Conservation (phyloP, 2,888 invertebrate species). For the Drosophila tanythrix region DNA sequence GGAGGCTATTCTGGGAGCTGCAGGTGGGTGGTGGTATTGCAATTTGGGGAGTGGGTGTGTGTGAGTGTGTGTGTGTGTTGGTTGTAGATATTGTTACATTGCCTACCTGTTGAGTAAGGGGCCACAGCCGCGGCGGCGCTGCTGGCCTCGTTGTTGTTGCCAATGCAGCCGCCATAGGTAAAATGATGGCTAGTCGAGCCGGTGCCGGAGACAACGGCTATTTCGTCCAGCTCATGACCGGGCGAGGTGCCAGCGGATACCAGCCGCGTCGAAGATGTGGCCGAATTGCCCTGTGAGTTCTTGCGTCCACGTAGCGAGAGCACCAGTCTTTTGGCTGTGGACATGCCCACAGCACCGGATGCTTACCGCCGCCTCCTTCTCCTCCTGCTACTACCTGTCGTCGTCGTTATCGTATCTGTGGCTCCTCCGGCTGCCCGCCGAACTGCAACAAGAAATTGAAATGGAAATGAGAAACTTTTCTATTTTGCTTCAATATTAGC, state of each 20-base stretch:
- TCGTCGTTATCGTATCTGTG: slow-evolving; percentile 21
- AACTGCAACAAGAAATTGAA: slow-evolving; percentile 77
- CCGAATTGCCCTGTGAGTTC: slow-evolving; percentile 86
- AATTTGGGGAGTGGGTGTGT: neutral
- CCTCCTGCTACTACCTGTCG: neutral
- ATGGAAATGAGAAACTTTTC: slow-evolving; percentile 67
- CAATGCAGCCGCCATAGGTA: slow-evolving; percentile 82
- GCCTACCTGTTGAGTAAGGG: slow-evolving; percentile 82
- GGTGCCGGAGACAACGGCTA: slow-evolving; percentile 89
- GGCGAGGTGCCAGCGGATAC: slow-evolving; percentile 85
- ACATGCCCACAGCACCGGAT: slow-evolving; percentile 85
- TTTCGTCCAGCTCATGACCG: slow-evolving; percentile 88
- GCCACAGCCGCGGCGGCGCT: slow-evolving; percentile 77
- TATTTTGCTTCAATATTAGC: slow-evolving; percentile 55
- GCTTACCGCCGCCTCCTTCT: slow-evolving; percentile 30
- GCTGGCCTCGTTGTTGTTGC: slow-evolving; percentile 74
- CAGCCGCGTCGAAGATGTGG: slow-evolving; percentile 85
- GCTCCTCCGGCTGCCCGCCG: slow-evolving; percentile 19
- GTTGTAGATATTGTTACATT: neutral
- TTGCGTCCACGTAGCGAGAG: slow-evolving; percentile 87
- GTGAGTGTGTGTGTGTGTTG: neutral
- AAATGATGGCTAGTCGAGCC: slow-evolving; percentile 85
- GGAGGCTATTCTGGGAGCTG: neutral
- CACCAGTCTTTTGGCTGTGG: slow-evolving; percentile 88
- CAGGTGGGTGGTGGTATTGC: neutral